Evolutionary conservation across 2,888 invertebrate species (phyloP).

Genomic region (Hydraecia micacea): DNA sequence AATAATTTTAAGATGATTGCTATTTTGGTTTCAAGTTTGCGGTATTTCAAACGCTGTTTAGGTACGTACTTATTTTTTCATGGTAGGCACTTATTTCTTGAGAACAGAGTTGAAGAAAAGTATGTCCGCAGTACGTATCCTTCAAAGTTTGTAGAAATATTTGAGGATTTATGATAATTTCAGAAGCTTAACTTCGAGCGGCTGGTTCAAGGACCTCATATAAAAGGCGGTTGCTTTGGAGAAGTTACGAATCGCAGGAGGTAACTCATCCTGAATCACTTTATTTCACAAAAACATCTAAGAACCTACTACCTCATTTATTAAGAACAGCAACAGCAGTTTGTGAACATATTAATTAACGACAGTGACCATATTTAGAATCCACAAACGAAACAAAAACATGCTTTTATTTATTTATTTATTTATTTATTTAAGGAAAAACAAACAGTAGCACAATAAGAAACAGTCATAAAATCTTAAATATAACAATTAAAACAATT

Average conservation of each 20-base stretch:
- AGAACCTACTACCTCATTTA: not conserved
- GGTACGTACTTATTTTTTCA: not conserved
- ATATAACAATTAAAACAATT: too few relatives aligned
- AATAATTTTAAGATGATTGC: slow-evolving; percentile 26
- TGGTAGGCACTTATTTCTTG: not conserved
- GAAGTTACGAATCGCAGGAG: not conserved
- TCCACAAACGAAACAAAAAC: too few relatives aligned
- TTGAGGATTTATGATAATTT: not conserved
- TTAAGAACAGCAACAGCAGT: too few relatives aligned
- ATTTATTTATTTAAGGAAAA: too few relatives aligned
- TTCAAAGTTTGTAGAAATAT: slow-evolving; percentile 3
- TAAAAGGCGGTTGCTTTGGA: not conserved
- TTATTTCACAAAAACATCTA: not conserved
- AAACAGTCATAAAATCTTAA: too few relatives aligned
- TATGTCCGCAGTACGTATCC: not conserved
- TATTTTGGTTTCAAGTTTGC: slow-evolving; percentile 4
- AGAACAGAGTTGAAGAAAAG: not conserved
- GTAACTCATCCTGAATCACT: not conserved
- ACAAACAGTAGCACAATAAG: too few relatives aligned
- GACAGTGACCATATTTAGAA: not conserved
- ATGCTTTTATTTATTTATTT: too few relatives aligned
- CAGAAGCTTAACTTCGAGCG: not conserved
- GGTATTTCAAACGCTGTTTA: not conserved
- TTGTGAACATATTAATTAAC: not conserved
- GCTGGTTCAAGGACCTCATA: too few relatives aligned